Percentiles rank a stretch among this genome's conserved stretches.
Evolutionary conservation across 1,140 invertebrate genomes (phyloP).

Genomic region (Ptiloglossa arizonensis): DNA sequence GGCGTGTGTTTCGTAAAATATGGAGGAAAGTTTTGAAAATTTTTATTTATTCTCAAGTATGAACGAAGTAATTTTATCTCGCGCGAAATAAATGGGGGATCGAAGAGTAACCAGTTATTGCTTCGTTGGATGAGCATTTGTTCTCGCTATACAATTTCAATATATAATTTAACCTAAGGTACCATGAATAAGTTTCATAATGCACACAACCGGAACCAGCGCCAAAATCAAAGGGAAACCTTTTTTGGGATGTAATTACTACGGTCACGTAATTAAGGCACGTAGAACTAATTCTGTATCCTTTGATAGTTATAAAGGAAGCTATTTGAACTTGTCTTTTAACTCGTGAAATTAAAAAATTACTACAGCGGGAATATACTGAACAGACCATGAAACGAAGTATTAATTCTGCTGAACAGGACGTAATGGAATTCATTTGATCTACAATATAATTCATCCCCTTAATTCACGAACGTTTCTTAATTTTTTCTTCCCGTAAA

Average conservation of each 20-base stretch:
- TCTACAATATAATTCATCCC: no score
- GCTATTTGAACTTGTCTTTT: slow-evolving; percentile 19
- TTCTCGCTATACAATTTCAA: not conserved
- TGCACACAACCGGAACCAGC: not conserved
- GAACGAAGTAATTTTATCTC: not conserved
- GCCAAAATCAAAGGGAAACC: slow-evolving; percentile 23
- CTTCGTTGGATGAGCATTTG: not conserved
- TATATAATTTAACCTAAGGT: slow-evolving; percentile 3
- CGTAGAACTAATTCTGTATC: slow-evolving; percentile 4
- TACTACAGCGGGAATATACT: not conserved
- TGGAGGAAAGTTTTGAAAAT: no score
- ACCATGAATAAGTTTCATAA: not conserved
- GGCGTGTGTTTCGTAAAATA: no score
- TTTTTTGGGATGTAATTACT: slow-evolving; percentile 14
- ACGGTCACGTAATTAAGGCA: slow-evolving; percentile 4
- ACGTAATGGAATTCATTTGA: not conserved
- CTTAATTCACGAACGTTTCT: no score
- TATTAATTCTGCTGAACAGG: no score
- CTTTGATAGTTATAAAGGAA: slow-evolving; percentile 28
- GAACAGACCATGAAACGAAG: not conserved
- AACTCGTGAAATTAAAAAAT: not conserved
- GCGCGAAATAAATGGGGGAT: not conserved
- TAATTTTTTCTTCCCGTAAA: no score
- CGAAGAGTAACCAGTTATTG: slow-evolving; percentile 3
- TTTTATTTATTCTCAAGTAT: no score